A percentile compares a stretch with the other conserved stretches of the same genome.
Conservation (phyloP, 2,888 invertebrate species). For the Epirrhoe alternata region DNA sequence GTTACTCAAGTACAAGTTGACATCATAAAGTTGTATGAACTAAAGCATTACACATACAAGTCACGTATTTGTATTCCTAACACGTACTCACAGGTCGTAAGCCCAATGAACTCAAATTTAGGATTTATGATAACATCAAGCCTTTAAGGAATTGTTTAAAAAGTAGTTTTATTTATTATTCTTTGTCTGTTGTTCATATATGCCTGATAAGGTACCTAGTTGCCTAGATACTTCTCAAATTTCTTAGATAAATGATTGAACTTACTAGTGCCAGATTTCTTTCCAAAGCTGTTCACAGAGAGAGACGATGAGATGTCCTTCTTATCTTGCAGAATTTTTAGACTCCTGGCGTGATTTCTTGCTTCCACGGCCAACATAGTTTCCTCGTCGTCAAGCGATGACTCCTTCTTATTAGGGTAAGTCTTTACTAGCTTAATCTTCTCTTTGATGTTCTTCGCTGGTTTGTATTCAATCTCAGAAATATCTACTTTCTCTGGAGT, state of each 20-base stretch:
- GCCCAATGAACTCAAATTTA: background rate
- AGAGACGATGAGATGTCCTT: conserved; percentile 85
- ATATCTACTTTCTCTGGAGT: conserved; percentile 75
- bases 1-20: background rate
- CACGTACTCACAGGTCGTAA: conserved; percentile 9
- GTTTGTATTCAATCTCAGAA: conserved; percentile 67
- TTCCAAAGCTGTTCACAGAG: conserved; percentile 86
- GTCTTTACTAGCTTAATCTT: conserved; percentile 83
- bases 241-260: conserved; percentile 19
- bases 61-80: conserved; percentile 3
- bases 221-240: background rate
- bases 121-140: conserved; percentile 7
- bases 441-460: conserved; percentile 81
- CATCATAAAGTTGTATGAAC: background rate
- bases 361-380: conserved; percentile 87
- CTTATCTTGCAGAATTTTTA: conserved; percentile 68
- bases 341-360: conserved; percentile 76
- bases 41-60: background rate
- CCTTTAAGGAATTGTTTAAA: background rate
- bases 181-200: background rate
- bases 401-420: conserved; percentile 73
- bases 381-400: conserved; percentile 81
- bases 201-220: too few relatives aligned
- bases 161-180: background rate
- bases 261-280: conserved; percentile 74